Base-by-base conservation (phyloP, 2,797 vertebrate species). In the Helarctos malayanus region DNA sequence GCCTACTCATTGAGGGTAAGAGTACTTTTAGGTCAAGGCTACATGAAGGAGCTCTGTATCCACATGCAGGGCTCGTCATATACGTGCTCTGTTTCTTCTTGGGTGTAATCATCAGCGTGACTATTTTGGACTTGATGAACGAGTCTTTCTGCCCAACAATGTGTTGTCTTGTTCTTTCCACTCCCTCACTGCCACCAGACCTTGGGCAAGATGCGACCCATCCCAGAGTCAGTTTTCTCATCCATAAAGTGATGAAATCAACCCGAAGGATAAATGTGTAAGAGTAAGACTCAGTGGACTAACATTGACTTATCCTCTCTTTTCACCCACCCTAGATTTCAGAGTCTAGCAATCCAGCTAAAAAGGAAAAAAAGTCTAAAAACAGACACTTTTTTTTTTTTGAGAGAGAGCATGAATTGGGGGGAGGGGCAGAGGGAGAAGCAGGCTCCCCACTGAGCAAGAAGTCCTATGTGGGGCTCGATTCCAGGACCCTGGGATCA, bases 391-490 rank as follows among this genome's bases (percentile, higher is more conserved):
- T 68, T 57, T 73, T 56, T 59, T 59, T 23, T 23, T 9, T 25
- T 32, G 59, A 35, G 8, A 29, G 27, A 5, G 27, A 2, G 29
- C n/a, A 10, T 68, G 65, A 35, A 18, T 9, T 21, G 29, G 6
- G 8, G 16, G 65, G n/a, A 68, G 65, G n/a, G 7, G 3, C 65
- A 68, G 65, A 68, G 65, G 9, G 65, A 68, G 65, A 68, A 68
- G 65, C 35, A 71, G 69, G 13, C 38, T 71, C 69, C 3, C 14
- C 7, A 7, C 61, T 63, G 61, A 63, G 61, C 29, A 63, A 32
- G 13, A 29, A 63, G 61, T 12, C 12, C 27, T 5, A 41, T 7
- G 41, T 7, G 2, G 68, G 35, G 19, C 68, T 38, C 10, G 0
- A 38, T 38, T 21, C 68, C 68, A 25, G 21, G 12, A 41, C 68